Conservation (phyloP, 2,888 invertebrate genomes). For the Crioceris asparagi region DNA sequence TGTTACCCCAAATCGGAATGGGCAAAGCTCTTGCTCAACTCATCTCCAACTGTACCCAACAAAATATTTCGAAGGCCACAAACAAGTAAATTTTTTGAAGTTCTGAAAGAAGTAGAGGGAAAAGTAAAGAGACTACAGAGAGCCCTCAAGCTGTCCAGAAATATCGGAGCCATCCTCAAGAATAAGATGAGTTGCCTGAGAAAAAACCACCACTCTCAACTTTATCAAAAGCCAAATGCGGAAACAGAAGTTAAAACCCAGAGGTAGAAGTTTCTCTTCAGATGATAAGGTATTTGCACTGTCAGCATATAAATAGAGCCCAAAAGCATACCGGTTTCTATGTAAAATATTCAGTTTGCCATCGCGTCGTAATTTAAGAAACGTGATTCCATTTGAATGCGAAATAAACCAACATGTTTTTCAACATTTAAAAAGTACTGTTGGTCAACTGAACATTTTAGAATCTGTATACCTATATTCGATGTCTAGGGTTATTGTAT, state of each 20-base stretch:
- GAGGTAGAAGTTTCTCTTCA: constrained; percentile 14
- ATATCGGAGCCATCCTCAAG: too few species aligned
- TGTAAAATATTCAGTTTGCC: constrained; percentile 18
- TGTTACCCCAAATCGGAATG: too few species aligned
- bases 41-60: too few species aligned
- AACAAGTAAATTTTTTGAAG: too few species aligned
- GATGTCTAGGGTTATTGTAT: constrained; percentile 15
- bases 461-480: constrained; percentile 16
- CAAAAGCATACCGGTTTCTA: constrained; percentile 13
- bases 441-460: constrained; percentile 10
- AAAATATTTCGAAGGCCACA: too few species aligned
- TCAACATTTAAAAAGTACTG: constrained; percentile 9
- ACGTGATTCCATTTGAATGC: constrained; percentile 12
- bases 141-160: too few species aligned
- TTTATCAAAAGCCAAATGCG: too few species aligned
- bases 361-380: constrained; percentile 14
- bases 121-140: too few species aligned
- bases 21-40: too few species aligned
- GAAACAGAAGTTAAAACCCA: constrained; percentile 11
- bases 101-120: too few species aligned
- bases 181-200: too few species aligned
- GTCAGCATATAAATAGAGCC: constrained; percentile 16
- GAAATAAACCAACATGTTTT: constrained; percentile 17
- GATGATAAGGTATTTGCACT: constrained; percentile 20
- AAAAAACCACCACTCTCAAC: too few species aligned